These are phyloP conservation scores for Palythoa grandiflora DNA, from an alignment of 92 coral and sea anemone species.

Conservation along the genomic window DNA sequence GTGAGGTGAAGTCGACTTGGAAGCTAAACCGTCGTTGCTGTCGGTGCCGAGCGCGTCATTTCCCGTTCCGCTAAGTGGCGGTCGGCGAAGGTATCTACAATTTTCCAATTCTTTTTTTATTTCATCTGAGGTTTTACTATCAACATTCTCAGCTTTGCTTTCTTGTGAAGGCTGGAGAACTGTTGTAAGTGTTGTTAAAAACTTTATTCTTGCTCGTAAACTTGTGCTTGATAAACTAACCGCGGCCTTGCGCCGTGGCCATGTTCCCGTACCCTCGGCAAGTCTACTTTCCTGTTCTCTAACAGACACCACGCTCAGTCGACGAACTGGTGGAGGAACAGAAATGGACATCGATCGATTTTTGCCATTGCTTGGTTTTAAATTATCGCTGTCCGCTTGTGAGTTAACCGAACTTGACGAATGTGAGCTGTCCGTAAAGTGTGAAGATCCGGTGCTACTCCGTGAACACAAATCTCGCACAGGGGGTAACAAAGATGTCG, in stretches of 20 bases:
- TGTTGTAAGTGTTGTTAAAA: conserved; percentile 15
- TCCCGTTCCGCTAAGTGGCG: neutral
- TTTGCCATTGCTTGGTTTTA: neutral
- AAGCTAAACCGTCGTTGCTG: neutral
- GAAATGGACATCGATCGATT: conserved; percentile 2
- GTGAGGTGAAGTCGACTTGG: too few relatives aligned
- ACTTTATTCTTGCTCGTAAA: conserved; percentile 29
- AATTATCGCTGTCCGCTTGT: neutral
- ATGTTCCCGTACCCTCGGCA: neutral
- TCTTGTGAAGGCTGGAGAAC: conserved; percentile 4
- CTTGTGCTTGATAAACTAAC: conserved; percentile 17
- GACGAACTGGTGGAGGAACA: neutral
- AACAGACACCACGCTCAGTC: neutral
- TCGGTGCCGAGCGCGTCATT: neutral
- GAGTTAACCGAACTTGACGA: neutral
- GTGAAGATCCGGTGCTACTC: conserved; percentile 22
- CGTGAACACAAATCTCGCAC: conserved; percentile 24
- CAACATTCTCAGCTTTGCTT: neutral
- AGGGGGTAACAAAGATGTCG: conserved; percentile 12
- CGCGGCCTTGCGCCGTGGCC: conserved; percentile 19
- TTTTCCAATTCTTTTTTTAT: neutral
- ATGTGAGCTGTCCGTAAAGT: neutral
- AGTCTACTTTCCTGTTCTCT: neutral
- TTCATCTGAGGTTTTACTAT: neutral
- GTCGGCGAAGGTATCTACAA: conserved; percentile 31